Percentiles rank a stretch among this genome's conserved stretches.
Evolutionary conservation across 2,888 invertebrate genomes (phyloP).

Genomic region (Lasioglossum lativentre): DNA sequence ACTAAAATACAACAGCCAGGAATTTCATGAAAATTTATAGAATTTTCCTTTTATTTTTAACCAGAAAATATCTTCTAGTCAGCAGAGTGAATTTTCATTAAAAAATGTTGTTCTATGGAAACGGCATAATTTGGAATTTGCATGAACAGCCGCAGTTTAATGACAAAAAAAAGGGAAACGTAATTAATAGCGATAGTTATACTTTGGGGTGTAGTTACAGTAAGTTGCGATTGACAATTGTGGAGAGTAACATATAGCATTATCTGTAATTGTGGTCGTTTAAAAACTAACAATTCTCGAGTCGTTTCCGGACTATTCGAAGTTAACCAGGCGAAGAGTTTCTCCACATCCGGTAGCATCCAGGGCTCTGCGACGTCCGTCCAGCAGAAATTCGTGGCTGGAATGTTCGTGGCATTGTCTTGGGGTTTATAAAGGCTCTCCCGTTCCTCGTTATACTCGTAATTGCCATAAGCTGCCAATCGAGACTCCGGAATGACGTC

Average conservation of each 20-base stretch:
- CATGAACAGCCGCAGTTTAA: too few species aligned
- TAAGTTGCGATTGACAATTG: neutral
- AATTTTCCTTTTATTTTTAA: too few species aligned
- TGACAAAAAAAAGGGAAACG: neutral
- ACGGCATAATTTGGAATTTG: too few species aligned
- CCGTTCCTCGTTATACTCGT: slow-evolving; percentile 87
- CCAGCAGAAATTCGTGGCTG: slow-evolving; percentile 48
- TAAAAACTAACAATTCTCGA: slow-evolving; percentile 70
- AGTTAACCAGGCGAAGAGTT: slow-evolving; percentile 77
- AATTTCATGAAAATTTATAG: too few species aligned
- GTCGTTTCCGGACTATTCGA: slow-evolving; percentile 39
- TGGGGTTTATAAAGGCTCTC: slow-evolving; percentile 83
- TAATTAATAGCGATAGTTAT: neutral
- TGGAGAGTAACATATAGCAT: neutral
- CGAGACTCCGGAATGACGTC: slow-evolving; percentile 89
- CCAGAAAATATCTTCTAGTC: neutral
- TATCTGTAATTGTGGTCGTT: slow-evolving; percentile 5
- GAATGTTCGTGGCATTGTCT: slow-evolving; percentile 22
- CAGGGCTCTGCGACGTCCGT: slow-evolving; percentile 76
- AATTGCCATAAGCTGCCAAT: slow-evolving; percentile 87
- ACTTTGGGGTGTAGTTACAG: neutral
- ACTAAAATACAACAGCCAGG: too few species aligned
- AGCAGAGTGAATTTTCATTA: neutral
- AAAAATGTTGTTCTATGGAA: too few species aligned
- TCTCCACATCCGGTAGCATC: slow-evolving; percentile 80